Evolutionary conservation across 2,888 invertebrate species (phyloP).

Genomic region (Cephus rjabovi): DNA sequence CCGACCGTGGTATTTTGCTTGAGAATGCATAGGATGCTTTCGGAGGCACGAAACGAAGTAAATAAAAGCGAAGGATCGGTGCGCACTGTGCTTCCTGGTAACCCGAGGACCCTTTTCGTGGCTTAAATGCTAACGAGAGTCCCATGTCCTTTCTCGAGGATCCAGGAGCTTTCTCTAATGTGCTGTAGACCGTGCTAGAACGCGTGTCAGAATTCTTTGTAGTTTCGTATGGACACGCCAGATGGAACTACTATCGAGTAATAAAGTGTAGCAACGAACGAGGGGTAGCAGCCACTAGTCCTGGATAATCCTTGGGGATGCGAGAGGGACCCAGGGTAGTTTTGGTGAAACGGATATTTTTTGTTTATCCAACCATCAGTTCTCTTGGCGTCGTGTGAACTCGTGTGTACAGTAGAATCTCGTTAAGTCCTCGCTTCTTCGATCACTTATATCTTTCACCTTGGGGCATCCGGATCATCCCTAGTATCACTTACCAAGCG

Average conservation of each 20-base stretch:
- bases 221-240: background rate
- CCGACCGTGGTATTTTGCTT: background rate
- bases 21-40: background rate
- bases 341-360: background rate
- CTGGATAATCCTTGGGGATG: constrained; percentile 34
- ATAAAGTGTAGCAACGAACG: constrained; percentile 33
- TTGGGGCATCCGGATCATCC: no score
- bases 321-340: background rate
- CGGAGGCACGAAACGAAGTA: background rate
- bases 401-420: background rate
- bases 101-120: background rate
- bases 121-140: background rate
- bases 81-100: background rate
- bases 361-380: background rate
- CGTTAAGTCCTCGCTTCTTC: no score
- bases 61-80: background rate
- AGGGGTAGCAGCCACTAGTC: constrained; percentile 26
- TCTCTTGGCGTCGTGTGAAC: background rate
- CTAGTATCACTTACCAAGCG: no score
- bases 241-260: constrained; percentile 7
- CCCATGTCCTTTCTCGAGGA: background rate
- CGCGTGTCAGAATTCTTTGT: background rate
- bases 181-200: background rate
- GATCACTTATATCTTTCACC: no score
- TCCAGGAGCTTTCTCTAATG: background rate